Conservation (phyloP, 2,888 invertebrate genomes). For the Lagria hirta region DNA sequence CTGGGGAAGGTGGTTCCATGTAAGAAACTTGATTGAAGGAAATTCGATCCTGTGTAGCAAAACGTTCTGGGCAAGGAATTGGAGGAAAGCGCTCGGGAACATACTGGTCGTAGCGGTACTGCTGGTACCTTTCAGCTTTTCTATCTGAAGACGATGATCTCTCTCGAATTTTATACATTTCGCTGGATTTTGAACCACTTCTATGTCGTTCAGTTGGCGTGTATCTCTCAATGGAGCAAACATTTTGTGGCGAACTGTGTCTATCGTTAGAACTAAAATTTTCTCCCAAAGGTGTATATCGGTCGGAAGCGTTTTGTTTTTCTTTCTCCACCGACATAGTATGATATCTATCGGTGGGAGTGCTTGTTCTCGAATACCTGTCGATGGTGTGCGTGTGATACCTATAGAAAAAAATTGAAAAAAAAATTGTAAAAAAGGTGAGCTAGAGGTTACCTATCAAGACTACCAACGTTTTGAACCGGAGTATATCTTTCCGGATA, state of each 20-base stretch:
- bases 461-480: constrained; percentile 44
- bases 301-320: constrained; percentile 48
- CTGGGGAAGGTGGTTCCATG: constrained; percentile 61
- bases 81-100: constrained; percentile 36
- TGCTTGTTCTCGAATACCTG: constrained; percentile 48
- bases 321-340: constrained; percentile 54
- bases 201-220: constrained; percentile 45
- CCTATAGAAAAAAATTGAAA: no score
- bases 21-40: constrained; percentile 49
- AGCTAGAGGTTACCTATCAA: no score
- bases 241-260: constrained; percentile 38
- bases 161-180: constrained; percentile 39
- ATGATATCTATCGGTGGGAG: constrained; percentile 50
- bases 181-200: constrained; percentile 35
- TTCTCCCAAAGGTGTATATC: constrained; percentile 44
- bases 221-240: constrained; percentile 44
- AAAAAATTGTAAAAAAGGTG: no score
- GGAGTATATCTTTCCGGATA: constrained; percentile 44
- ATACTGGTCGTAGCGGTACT: constrained; percentile 35
- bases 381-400: constrained; percentile 44
- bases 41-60: constrained; percentile 42
- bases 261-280: constrained; percentile 28
- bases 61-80: constrained; percentile 40
- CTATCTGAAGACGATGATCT: constrained; percentile 40
- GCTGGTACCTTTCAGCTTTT: constrained; percentile 34